Conservation (phyloP, 1,140 invertebrate species). For the Leptopilina clavipes region DNA sequence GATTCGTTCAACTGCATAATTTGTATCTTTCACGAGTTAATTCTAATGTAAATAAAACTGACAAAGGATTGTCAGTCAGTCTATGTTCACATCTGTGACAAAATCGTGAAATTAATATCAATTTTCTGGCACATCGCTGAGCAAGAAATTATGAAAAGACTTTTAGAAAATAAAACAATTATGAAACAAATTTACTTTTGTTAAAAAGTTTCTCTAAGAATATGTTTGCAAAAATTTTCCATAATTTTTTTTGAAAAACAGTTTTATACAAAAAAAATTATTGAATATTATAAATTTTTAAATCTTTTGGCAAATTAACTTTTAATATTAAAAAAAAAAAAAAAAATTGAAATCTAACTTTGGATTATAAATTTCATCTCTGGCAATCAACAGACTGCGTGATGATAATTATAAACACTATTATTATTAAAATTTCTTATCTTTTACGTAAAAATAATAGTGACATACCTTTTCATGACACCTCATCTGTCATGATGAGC, state of each 20-base stretch:
- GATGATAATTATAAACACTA: background rate
- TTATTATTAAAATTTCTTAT: slow-evolving; percentile 25
- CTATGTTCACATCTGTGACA: background rate
- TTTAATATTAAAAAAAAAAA: no score
- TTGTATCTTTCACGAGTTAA: background rate
- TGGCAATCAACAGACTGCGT: slow-evolving; percentile 26
- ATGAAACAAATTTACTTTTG: background rate
- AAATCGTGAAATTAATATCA: background rate
- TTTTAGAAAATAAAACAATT: no score
- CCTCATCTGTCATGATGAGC: slow-evolving; percentile 37
- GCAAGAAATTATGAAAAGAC: background rate
- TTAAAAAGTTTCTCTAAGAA: no score
- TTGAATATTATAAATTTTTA: no score
- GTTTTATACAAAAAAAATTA: no score
- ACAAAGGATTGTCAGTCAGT: background rate
- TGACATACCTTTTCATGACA: slow-evolving; percentile 36
- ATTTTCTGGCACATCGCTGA: background rate
- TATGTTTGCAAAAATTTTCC: no score
- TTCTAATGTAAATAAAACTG: slow-evolving; percentile 8
- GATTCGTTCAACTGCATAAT: slow-evolving; percentile 19
- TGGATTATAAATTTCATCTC: no score
- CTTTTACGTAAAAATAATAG: slow-evolving; percentile 23
- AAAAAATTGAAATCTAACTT: no score
- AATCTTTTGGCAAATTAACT: no score
- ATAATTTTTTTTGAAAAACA: no score